Conservation (phyloP, 35 echinoderm and acorn worm genomes). For the Heliocidaris erythrogramma region DNA sequence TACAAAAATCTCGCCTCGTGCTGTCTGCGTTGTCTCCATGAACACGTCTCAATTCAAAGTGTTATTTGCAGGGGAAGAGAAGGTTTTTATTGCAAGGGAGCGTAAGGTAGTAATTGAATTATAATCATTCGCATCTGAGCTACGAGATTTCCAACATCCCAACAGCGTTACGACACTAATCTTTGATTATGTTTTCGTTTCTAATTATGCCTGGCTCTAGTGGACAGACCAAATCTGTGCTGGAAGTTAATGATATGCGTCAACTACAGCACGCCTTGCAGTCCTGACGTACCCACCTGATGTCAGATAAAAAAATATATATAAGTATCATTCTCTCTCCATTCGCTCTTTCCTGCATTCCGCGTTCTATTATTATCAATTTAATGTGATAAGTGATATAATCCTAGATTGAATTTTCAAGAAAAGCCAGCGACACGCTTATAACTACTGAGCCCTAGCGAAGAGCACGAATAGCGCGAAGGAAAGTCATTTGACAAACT, state of each 20-base stretch:
- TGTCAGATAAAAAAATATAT: neutral
- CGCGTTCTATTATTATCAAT: conserved; percentile 19
- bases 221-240: neutral
- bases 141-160: neutral
- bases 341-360: neutral
- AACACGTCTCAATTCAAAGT: conserved; percentile 15
- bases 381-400: conserved; percentile 34
- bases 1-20: conserved; percentile 36
- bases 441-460: neutral
- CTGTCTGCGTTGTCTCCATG: neutral
- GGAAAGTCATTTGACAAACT: conserved; percentile 19
- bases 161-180: neutral
- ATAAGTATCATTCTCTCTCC: neutral
- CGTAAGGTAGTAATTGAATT: conserved; percentile 31
- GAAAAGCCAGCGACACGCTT: conserved; percentile 20
- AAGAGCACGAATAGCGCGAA: neutral
- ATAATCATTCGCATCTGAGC: conserved; percentile 14
- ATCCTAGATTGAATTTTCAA: conserved; percentile 40
- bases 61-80: neutral
- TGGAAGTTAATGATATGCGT: conserved; percentile 4
- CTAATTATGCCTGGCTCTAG: neutral
- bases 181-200: conserved; percentile 32
- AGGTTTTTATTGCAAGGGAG: conserved; percentile 26
- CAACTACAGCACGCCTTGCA: neutral
- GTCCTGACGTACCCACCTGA: neutral